These are phyloP conservation scores for Hoplias malabaricus DNA, from an alignment of 2,113 vertebrate species.

Conservation along the genomic window DNA sequence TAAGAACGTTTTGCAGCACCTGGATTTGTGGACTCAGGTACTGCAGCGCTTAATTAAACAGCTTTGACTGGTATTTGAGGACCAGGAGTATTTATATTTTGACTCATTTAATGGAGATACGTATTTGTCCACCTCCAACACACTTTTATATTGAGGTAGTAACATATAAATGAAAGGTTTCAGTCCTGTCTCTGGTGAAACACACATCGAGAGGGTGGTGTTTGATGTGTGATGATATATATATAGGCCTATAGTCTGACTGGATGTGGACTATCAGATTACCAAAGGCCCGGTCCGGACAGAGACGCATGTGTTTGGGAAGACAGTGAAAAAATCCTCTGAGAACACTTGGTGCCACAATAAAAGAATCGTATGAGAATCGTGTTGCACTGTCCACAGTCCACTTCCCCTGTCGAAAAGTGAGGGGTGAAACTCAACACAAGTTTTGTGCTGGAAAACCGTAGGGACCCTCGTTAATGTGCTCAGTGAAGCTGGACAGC, in stretches of 20 bases:
- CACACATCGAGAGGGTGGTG: slow-evolving; percentile 47
- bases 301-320: slow-evolving; percentile 16
- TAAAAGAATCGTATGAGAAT: slow-evolving; percentile 55
- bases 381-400: slow-evolving; percentile 62
- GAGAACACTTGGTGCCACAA: slow-evolving; percentile 60
- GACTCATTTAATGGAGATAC: too few species aligned
- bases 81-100: too few species aligned
- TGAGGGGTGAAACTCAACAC: slow-evolving; percentile 72
- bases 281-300: slow-evolving; percentile 38
- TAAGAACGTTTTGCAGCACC: too few species aligned
- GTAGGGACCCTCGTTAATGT: slow-evolving; percentile 56
- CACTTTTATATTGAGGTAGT: too few species aligned
- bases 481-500: slow-evolving; percentile 49
- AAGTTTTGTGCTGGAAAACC: slow-evolving; percentile 61
- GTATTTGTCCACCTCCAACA: too few species aligned
- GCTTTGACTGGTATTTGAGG: too few species aligned
- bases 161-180: too few species aligned
- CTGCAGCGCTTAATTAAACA: too few species aligned
- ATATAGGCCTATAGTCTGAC: slow-evolving; percentile 58
- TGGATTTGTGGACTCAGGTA: too few species aligned
- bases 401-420: slow-evolving; percentile 62
- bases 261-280: slow-evolving; percentile 63
- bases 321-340: slow-evolving; percentile 48
- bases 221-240: slow-evolving; percentile 70
- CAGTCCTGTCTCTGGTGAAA: slow-evolving; percentile 47